phyloP scores from a whole-genome alignment of 2,888 invertebrate genomes.

The Leptinotarsa peninsularis region DNA sequence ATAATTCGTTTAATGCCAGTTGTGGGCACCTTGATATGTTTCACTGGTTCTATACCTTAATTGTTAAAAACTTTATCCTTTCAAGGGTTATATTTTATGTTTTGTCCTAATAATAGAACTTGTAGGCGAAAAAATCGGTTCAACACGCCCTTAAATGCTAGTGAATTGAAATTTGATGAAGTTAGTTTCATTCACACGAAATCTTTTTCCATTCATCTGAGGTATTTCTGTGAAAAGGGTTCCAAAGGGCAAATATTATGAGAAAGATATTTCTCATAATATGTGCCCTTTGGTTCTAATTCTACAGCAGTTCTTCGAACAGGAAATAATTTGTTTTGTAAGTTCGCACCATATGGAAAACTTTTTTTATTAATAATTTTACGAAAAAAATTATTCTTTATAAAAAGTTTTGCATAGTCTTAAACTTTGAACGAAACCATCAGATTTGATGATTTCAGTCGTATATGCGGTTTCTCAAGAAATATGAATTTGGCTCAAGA shows the following conservation, averaged over 20 bases:
- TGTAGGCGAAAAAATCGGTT: slow-evolving; percentile 33
- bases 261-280: background rate
- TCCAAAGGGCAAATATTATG: background rate
- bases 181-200: slow-evolving; percentile 28
- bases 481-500: too few relatives aligned
- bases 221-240: background rate
- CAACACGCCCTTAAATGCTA: slow-evolving; percentile 29
- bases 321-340: too few relatives aligned
- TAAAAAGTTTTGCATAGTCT: too few relatives aligned
- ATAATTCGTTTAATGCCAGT: slow-evolving; percentile 35
- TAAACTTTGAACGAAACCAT: too few relatives aligned
- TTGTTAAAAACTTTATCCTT: slow-evolving; percentile 38
- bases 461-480: too few relatives aligned
- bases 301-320: too few relatives aligned
- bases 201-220: slow-evolving; percentile 12
- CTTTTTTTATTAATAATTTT: too few relatives aligned
- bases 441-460: too few relatives aligned
- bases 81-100: slow-evolving; percentile 34
- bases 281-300: too few relatives aligned
- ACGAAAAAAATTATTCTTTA: too few relatives aligned
- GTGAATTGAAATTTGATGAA: slow-evolving; percentile 37
- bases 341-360: too few relatives aligned
- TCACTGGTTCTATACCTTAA: slow-evolving; percentile 26
- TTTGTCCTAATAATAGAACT: slow-evolving; percentile 32
- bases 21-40: slow-evolving; percentile 37